These are phyloP conservation scores for Arenaria interpres DNA, from an alignment of 2,113 vertebrate genomes.

Conservation along the genomic window DNA sequence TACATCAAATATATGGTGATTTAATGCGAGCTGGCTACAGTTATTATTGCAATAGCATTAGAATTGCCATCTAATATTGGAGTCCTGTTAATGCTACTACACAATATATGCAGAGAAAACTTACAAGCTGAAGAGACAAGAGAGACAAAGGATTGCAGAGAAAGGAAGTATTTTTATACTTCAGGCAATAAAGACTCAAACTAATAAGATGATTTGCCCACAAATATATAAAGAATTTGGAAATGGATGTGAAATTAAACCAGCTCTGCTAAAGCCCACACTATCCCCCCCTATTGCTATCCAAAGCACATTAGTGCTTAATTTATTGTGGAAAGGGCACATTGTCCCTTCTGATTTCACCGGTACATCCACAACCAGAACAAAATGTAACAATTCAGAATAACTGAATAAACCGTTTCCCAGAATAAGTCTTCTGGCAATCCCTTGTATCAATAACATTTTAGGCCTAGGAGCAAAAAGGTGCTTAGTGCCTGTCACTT, in stretches of 20 bases:
- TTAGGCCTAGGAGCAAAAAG: not conserved
- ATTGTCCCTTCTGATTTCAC: not conserved
- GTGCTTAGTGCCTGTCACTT: not conserved
- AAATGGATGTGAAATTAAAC: not conserved
- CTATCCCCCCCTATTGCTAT: not conserved
- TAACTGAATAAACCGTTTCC: not conserved
- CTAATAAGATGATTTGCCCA: not conserved
- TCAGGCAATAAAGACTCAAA: not conserved
- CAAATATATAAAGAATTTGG: not conserved
- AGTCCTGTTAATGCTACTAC: not conserved
- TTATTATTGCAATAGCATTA: not conserved
- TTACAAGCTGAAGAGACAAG: not conserved
- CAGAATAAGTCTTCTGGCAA: not conserved
- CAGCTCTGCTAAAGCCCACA: not conserved
- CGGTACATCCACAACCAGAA: not conserved
- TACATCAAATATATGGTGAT: constrained; percentile 32
- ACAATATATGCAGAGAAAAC: not conserved
- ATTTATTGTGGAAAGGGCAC: not conserved
- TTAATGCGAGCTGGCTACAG: not conserved
- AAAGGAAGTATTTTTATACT: not conserved
- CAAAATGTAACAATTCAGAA: not conserved
- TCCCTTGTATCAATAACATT: not conserved
- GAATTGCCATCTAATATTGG: not conserved
- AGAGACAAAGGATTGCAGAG: not conserved
- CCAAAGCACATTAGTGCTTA: not conserved